Base-by-base conservation (phyloP, 2,113 vertebrate genomes). In the Phyllostomus hastatus region DNA sequence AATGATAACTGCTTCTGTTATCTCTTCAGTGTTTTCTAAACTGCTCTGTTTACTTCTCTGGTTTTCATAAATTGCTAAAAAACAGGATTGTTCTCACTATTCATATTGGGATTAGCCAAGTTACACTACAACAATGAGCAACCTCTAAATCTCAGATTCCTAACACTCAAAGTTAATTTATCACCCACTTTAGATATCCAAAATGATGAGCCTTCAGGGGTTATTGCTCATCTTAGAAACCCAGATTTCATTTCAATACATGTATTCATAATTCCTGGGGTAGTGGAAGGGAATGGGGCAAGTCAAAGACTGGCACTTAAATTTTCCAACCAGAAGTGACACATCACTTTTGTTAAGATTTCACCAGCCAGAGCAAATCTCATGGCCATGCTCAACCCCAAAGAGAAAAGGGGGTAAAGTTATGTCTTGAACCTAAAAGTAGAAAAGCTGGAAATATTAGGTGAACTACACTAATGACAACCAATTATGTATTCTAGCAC, bases 21-120 rank as follows among this genome's bases (percentile, higher is more conserved):
- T 95, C 10, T 64, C 17, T 64, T 38, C 35, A 66, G 66, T 59
- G 48, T 59, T 76, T 35, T 73, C 67, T 90, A 92, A 76, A 35
- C 26, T 78, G 28, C 24, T 57, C 10, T 89, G 43, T 95, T 96
- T 85, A n/a, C 4, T 73, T 95, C 20, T 52, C 38, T 93, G 35
- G 15, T 69, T 96, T 95, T 94, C 84, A 91, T 66, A 83, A 91
- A 96, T 17, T 86, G 31, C 14, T 67, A 94, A 48, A 70, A 94
- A 94, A 84, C 38, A 83, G 6, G 91, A 82, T 82, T 89, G 31
- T 84, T 96, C 87, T 89, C 24, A 86, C 31, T 90, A 14, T 35
- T 59, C n/a, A 7, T 84, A 76, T 46, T 15, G 80, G 38, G 22
- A 89, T 89, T 82, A 33, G 33, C 17, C 50, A 94, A 28, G 48